These are phyloP conservation scores for Python bivittatus DNA, from an alignment of 2,113 vertebrate species.

Conservation along the genomic window DNA sequence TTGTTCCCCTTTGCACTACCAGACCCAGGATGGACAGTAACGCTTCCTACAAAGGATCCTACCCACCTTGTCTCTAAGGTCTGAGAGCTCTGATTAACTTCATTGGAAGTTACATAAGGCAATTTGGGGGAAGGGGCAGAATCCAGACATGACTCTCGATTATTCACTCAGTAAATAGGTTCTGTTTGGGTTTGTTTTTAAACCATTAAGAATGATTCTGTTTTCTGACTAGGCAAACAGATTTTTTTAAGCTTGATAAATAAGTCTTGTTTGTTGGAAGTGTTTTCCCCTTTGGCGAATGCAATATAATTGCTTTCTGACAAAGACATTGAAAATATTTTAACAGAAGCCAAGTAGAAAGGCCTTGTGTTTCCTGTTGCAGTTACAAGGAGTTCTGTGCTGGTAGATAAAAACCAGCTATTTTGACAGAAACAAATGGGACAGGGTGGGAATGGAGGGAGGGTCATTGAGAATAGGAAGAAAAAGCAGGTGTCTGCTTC, in stretches of 20 bases:
- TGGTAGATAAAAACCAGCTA: slow-evolving; percentile 50
- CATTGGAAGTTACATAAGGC: slow-evolving; percentile 43
- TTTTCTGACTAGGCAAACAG: slow-evolving; percentile 30
- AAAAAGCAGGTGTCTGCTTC: slow-evolving; percentile 49
- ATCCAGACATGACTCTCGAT: slow-evolving; percentile 16
- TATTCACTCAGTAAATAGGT: slow-evolving; percentile 36
- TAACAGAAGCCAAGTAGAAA: slow-evolving; percentile 49
- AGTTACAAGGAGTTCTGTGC: slow-evolving; percentile 46
- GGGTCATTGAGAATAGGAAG: slow-evolving; percentile 36
- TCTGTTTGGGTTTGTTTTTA: slow-evolving; percentile 43
- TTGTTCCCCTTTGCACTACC: background rate
- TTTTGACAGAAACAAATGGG: slow-evolving; percentile 51
- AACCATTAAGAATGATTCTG: slow-evolving; percentile 41
- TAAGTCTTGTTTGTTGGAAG: slow-evolving; percentile 47
- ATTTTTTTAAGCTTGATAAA: background rate
- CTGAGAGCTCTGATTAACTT: slow-evolving; percentile 34
- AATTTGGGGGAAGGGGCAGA: slow-evolving; percentile 13
- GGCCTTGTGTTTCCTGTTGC: slow-evolving; percentile 47
- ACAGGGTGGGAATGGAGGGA: background rate
- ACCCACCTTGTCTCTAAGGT: slow-evolving; percentile 33
- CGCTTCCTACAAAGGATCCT: slow-evolving; percentile 35
- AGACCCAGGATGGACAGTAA: background rate
- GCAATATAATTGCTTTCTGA: slow-evolving; percentile 57
- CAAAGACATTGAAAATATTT: slow-evolving; percentile 45
- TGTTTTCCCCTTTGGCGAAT: slow-evolving; percentile 23